These are phyloP conservation scores for Heliconius hermathena DNA, from an alignment of 1,140 invertebrate genomes.

Conservation along the genomic window DNA sequence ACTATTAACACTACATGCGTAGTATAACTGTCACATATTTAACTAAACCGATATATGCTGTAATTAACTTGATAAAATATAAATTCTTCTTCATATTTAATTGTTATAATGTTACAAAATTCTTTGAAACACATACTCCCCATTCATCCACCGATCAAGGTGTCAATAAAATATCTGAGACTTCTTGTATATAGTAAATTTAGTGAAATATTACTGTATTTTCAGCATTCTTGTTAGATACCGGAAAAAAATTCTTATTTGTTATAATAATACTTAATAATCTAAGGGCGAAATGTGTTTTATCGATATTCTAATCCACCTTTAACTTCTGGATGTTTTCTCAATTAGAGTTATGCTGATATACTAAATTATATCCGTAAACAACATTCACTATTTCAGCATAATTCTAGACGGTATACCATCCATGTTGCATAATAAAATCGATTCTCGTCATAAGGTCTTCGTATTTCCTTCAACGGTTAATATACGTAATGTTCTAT, in stretches of 20 bases:
- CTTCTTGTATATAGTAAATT: too few relatives aligned
- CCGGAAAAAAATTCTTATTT: not conserved
- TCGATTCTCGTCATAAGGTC: not conserved
- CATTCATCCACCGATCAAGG: too few relatives aligned
- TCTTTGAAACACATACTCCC: too few relatives aligned
- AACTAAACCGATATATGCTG: not conserved
- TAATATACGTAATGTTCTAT: not conserved
- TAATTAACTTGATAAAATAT: not conserved
- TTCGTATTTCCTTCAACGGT: not conserved
- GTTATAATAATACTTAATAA: not conserved
- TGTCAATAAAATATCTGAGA: too few relatives aligned
- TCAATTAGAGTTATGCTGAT: not conserved
- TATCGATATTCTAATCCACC: not conserved
- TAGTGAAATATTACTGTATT: not conserved
- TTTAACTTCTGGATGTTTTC: conserved; percentile 1
- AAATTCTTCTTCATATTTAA: not conserved
- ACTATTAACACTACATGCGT: too few relatives aligned
- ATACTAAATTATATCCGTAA: not conserved
- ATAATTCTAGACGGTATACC: not conserved
- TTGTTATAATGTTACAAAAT: not conserved
- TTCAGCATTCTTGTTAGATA: not conserved
- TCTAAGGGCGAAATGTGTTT: not conserved
- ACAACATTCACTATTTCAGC: not conserved
- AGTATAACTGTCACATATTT: too few relatives aligned
- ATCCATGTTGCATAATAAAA: not conserved